Percentiles rank a stretch among this genome's conserved stretches.
These are phyloP conservation scores for Drosophila picticornis DNA, from an alignment of 2,888 invertebrate genomes.

Conservation along the genomic window DNA sequence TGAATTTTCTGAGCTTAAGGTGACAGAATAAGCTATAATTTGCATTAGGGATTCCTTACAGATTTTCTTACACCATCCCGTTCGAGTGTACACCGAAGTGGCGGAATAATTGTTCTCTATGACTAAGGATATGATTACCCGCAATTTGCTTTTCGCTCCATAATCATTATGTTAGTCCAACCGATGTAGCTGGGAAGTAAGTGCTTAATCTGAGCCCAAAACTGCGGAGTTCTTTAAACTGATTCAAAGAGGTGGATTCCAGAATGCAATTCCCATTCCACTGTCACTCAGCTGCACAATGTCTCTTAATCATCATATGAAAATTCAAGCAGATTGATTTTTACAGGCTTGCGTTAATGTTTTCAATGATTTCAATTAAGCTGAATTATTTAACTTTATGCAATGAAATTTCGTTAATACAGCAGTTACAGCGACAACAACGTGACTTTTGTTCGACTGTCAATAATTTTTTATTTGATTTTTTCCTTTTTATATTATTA, in stretches of 20 bases:
- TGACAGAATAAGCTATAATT: not conserved
- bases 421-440: conserved; percentile 39
- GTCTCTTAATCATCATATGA: conserved; percentile 3
- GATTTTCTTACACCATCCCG: not conserved
- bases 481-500: not conserved
- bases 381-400: conserved; percentile 51
- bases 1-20: not conserved
- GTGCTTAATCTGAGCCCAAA: not conserved
- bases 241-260: not conserved
- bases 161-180: not conserved
- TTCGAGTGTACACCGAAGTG: not conserved
- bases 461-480: conserved; percentile 30
- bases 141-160: not conserved
- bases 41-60: not conserved
- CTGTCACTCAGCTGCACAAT: conserved; percentile 1
- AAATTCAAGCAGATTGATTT: conserved; percentile 24
- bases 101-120: not conserved
- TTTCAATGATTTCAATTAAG: conserved; percentile 76
- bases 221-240: not conserved
- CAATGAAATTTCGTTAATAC: conserved; percentile 51
- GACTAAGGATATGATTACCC: not conserved
- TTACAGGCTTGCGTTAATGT: conserved; percentile 33
- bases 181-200: not conserved
- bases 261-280: not conserved
- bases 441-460: conserved; percentile 69